phyloP scores from a whole-genome alignment of 2,888 invertebrate species.

The Chloroclysta siterata region DNA sequence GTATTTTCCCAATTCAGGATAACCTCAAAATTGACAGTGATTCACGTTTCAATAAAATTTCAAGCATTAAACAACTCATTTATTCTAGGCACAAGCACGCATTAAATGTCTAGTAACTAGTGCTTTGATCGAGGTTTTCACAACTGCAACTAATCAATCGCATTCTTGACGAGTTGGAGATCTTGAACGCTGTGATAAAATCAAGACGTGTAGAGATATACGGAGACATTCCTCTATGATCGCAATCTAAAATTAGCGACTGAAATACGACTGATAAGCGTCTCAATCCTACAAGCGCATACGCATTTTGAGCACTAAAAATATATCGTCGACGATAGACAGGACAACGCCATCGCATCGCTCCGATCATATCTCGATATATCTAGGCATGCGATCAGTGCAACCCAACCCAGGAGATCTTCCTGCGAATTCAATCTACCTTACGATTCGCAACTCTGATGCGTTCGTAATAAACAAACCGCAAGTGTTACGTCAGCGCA shows the following conservation, averaged over 20 bases:
- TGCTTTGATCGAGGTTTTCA: conserved; percentile 37
- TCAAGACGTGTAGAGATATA: conserved; percentile 37
- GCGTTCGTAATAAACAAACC: conserved; percentile 35
- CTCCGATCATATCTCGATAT: conserved; percentile 56
- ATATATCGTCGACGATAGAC: conserved; percentile 60
- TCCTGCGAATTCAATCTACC: conserved; percentile 28
- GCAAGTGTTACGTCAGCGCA: conserved; percentile 37
- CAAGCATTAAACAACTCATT: conserved; percentile 20
- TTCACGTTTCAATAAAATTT: conserved; percentile 23
- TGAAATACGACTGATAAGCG: conserved; percentile 60
- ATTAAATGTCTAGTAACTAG: conserved; percentile 27
- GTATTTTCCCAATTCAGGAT: conserved; percentile 22
- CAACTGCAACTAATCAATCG: conserved; percentile 37
- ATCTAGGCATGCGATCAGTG: conserved; percentile 56
- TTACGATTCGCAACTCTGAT: conserved; percentile 40
- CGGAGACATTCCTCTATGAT: conserved; percentile 52
- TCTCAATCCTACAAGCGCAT: conserved; percentile 57
- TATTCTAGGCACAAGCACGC: conserved; percentile 30
- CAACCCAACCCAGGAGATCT: conserved; percentile 39
- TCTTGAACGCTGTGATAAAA: conserved; percentile 43
- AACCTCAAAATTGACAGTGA: conserved; percentile 20
- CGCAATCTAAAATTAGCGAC: conserved; percentile 63
- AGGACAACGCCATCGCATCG: conserved; percentile 48
- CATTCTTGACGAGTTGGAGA: conserved; percentile 39
- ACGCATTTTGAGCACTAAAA: conserved; percentile 61